Evolutionary conservation across 64 coral and sea anemone genomes (phyloP).

Genomic region (Astreopora myriophthalma): DNA sequence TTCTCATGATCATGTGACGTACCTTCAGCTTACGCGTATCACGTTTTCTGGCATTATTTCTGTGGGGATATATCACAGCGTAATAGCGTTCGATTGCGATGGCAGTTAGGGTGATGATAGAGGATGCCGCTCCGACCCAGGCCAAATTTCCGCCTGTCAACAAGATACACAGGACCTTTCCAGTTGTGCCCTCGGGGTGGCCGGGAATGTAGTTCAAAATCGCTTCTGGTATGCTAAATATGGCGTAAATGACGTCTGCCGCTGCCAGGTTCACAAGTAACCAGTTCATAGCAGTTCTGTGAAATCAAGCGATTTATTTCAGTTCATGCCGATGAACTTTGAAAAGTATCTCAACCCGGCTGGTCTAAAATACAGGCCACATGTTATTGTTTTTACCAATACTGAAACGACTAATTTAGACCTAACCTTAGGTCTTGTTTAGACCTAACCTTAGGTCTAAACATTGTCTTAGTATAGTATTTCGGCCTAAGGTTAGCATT

Average conservation of each 20-base stretch:
- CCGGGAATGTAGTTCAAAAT: not conserved
- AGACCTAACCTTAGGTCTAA: too few species aligned
- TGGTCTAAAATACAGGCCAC: too few species aligned
- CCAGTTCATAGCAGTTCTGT: not conserved
- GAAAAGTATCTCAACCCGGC: too few species aligned
- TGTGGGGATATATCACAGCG: not conserved
- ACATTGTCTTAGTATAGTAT: too few species aligned
- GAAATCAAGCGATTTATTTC: not conserved
- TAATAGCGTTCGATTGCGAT: slow-evolving; percentile 11
- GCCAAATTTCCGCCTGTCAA: not conserved
- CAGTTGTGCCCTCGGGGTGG: not conserved
- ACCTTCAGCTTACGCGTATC: not conserved
- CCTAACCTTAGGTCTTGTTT: too few species aligned
- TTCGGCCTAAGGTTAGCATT: too few species aligned
- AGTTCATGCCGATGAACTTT: too few species aligned
- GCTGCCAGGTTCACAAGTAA: slow-evolving; percentile 11
- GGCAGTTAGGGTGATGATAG: not conserved
- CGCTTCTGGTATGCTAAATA: not conserved
- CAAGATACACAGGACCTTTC: not conserved
- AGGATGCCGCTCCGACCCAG: not conserved
- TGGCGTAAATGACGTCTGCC: not conserved
- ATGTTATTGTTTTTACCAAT: too few species aligned
- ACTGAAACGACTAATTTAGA: too few species aligned
- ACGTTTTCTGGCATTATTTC: not conserved
- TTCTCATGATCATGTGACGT: too few species aligned